Base-by-base conservation (phyloP, 2,113 vertebrate species). In the Bufo bufo region DNA sequence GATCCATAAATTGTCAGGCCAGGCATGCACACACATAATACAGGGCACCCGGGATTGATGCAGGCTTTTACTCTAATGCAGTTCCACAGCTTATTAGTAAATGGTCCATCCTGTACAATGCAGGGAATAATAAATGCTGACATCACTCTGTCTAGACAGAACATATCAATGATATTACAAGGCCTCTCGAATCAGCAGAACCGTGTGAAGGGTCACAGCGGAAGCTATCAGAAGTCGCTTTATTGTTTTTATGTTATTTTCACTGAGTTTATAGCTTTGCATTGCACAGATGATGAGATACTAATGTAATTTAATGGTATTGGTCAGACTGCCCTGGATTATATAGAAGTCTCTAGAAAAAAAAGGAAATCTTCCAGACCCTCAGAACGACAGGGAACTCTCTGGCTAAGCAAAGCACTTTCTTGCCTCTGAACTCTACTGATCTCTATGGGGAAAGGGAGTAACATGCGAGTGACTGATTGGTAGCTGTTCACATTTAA, bases 101-200 rank as follows among this genome's bases (percentile, higher is more conserved):
- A 86, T 78, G 85, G 50, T 65, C 85, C 23, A 78, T 78, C 85
- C 74, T 63, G 74, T 49, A 58, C 58, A 65, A 65, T 79, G 74
- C 58, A 77, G 74, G 19, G 45, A 79, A 54, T 86, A 65, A 79
- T 79, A 79, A 69, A 79, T 66, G 58, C 75, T 79, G 85, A 86
- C 85, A 86, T 86, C 75, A 79, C 71, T 50, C 75, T 14, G 75
- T 86, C 85, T 86, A 86, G 85, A 86, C 58, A 23, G 66, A 47
- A 17, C 59, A 43, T 79, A 66, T 86, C 85, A 86, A 78, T 54
- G 56, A 66, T 78, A 86, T 66, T 78, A 61, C 61, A 65, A 23
- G 85, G 54, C n/a, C 47, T n/a, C 47, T 63, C 9, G 43, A 63
- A 75, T 61, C 69, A 85, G 54, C 23, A 85, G 84, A 56, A 13